phyloP scores from a whole-genome alignment of 2,113 vertebrate species.

The Panthera tigris region DNA sequence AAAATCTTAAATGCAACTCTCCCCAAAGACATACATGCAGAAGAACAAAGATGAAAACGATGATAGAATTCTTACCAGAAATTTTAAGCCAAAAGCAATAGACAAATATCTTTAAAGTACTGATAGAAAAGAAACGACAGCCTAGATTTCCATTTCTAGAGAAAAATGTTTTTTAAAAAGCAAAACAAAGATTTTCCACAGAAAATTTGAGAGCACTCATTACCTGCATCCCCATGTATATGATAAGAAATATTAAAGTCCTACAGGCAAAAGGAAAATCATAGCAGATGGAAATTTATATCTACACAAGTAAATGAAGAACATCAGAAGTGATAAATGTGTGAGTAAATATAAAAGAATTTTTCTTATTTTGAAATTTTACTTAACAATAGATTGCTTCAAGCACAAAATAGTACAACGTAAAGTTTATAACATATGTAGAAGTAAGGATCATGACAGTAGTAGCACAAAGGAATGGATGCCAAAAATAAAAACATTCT shows the following conservation, averaged over 20 bases:
- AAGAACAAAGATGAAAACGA: slow-evolving; percentile 11
- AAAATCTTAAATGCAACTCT: neutral
- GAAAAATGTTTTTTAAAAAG: neutral
- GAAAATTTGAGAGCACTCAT: slow-evolving; percentile 8
- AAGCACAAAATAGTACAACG: neutral
- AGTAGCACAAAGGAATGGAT: neutral
- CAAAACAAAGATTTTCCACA: slow-evolving; percentile 15
- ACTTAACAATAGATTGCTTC: neutral
- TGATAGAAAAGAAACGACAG: neutral
- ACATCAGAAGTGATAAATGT: neutral
- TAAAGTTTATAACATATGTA: neutral
- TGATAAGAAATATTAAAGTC: slow-evolving; percentile 42
- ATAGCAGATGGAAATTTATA: slow-evolving; percentile 7
- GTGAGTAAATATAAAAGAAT: neutral
- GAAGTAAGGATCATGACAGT: neutral
- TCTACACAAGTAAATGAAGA: slow-evolving; percentile 5
- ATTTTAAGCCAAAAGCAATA: neutral
- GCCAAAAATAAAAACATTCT: neutral
- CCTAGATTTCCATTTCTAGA: neutral
- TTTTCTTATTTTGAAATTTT: slow-evolving; percentile 39
- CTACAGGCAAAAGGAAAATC: neutral
- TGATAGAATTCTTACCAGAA: neutral
- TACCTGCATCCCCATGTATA: neutral
- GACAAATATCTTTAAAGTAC: neutral
- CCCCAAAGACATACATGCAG: neutral